phyloP scores from a whole-genome alignment of 2,888 invertebrate species.

The Amaurobius ferox region DNA sequence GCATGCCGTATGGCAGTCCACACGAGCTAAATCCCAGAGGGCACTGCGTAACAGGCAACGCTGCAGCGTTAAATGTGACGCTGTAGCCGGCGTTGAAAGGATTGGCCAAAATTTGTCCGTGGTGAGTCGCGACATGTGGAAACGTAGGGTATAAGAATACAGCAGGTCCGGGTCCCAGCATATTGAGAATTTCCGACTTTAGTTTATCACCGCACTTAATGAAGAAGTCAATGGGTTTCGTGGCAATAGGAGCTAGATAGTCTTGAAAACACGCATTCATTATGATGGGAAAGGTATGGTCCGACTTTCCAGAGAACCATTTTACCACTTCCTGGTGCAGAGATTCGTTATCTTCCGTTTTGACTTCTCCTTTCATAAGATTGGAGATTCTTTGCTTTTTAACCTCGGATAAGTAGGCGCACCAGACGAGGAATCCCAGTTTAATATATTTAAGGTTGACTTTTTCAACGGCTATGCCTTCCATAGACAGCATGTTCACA shows the following conservation, averaged over 20 bases:
- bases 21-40: slow-evolving; percentile 37
- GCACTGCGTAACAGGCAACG: slow-evolving; percentile 48
- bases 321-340: slow-evolving; percentile 82
- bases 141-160: slow-evolving; percentile 62
- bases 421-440: slow-evolving; percentile 78
- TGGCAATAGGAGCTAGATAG: slow-evolving; percentile 35
- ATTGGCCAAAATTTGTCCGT: slow-evolving; percentile 58
- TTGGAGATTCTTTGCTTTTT: slow-evolving; percentile 71
- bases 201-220: slow-evolving; percentile 33
- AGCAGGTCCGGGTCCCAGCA: slow-evolving; percentile 33
- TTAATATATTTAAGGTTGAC: slow-evolving; percentile 79
- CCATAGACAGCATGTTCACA: slow-evolving; percentile 77
- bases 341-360: slow-evolving; percentile 7
- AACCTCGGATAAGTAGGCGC: slow-evolving; percentile 75
- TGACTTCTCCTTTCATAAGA: slow-evolving; percentile 44
- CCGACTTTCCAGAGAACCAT: slow-evolving; percentile 85
- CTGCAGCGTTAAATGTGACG: slow-evolving; percentile 49
- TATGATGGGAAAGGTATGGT: slow-evolving; percentile 90
- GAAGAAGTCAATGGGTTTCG: slow-evolving; percentile 44
- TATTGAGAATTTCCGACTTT: slow-evolving; percentile 19
- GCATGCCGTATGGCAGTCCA: slow-evolving; percentile 47
- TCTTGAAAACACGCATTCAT: slow-evolving; percentile 75
- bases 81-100: slow-evolving; percentile 52
- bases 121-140: slow-evolving; percentile 42
- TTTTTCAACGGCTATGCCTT: slow-evolving; percentile 82